Evolutionary conservation across 2,888 invertebrate genomes (phyloP).

Genomic region (Andrena fulva): DNA sequence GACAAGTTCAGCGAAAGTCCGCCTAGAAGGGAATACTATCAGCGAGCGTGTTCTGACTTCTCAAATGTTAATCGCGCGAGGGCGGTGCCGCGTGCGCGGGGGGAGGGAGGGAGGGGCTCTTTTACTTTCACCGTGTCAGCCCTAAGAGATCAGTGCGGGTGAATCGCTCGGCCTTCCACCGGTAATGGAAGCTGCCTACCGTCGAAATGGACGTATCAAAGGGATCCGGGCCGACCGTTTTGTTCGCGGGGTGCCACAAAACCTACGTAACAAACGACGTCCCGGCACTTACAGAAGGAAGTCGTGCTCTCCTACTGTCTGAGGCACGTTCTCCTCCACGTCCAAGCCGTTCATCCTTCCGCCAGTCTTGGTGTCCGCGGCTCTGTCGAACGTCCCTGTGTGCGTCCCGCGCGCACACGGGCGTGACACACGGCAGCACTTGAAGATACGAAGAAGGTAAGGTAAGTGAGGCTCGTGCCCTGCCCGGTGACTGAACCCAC

Average conservation of each 20-base stretch:
- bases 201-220: slow-evolving; percentile 57
- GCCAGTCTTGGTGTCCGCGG: slow-evolving; percentile 28
- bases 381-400: neutral
- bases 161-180: neutral
- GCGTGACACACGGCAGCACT: slow-evolving; percentile 68
- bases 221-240: slow-evolving; percentile 52
- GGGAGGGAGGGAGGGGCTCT: neutral
- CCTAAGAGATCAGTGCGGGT: neutral
- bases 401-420: slow-evolving; percentile 31
- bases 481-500: slow-evolving; percentile 81
- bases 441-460: slow-evolving; percentile 74
- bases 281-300: slow-evolving; percentile 62
- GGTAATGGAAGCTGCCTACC: slow-evolving; percentile 48
- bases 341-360: slow-evolving; percentile 61
- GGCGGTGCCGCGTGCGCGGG: neutral
- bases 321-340: slow-evolving; percentile 61
- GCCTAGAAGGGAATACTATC: neutral
- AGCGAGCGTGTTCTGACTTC: neutral
- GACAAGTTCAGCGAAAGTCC: slow-evolving; percentile 50
- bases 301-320: slow-evolving; percentile 60
- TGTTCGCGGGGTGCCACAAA: slow-evolving; percentile 49
- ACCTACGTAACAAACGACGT: slow-evolving; percentile 54
- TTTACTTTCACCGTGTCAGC: slow-evolving; percentile 43
- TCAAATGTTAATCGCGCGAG: slow-evolving; percentile 41
- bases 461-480: slow-evolving; percentile 73